Evolutionary conservation across 2,888 invertebrate species (phyloP).

Genomic region (Azorinus chamasolen): DNA sequence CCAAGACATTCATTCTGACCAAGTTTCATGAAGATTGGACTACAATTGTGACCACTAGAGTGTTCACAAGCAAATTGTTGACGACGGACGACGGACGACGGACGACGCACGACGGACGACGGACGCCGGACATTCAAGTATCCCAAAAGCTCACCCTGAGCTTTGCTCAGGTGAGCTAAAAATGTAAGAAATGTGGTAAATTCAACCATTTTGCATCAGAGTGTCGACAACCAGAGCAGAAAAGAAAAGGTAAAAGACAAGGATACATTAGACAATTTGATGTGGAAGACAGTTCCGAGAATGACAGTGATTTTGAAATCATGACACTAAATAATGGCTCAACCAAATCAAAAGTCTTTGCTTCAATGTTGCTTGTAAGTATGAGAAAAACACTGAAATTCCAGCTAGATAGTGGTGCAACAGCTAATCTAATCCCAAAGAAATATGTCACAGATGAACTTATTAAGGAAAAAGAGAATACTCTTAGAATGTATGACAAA

Average conservation of each 20-base stretch:
- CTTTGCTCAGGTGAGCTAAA: no score
- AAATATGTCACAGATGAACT: slow-evolving; percentile 4
- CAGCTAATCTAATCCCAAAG: slow-evolving; percentile 14
- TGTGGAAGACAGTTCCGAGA: background rate
- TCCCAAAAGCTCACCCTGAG: no score
- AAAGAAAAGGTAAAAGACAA: background rate
- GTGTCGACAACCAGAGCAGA: slow-evolving; percentile 5
- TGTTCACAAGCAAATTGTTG: no score
- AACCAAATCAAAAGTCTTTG: slow-evolving; percentile 12
- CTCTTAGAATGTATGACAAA: slow-evolving; percentile 21
- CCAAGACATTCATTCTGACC: no score
- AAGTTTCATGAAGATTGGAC: no score
- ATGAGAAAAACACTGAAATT: slow-evolving; percentile 10
- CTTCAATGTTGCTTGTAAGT: slow-evolving; percentile 1
- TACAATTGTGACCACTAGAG: no score
- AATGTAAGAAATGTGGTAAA: background rate
- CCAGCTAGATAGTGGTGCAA: slow-evolving; percentile 17
- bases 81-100: no score
- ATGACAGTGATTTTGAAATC: slow-evolving; percentile 12
- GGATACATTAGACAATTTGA: slow-evolving; percentile 4
- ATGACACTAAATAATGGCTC: background rate
- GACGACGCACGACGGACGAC: no score
- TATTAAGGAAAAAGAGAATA: slow-evolving; percentile 2
- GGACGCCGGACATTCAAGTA: no score
- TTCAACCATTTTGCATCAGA: slow-evolving; percentile 20